Evolutionary conservation across 2,888 invertebrate genomes (phyloP).

Genomic region (Lasioglossum vierecki): DNA sequence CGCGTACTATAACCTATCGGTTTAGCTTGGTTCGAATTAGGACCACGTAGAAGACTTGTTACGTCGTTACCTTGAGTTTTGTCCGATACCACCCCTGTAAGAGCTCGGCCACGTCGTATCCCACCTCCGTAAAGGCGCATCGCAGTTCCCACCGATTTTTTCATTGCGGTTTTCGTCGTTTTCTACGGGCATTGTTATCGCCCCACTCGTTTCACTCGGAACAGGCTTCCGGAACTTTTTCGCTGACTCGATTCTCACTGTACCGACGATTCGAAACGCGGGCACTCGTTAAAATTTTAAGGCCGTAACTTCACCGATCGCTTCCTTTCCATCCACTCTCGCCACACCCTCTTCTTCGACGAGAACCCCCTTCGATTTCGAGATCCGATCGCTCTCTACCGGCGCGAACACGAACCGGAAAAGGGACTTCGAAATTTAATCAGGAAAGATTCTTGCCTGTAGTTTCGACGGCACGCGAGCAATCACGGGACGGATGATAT

Average conservation of each 20-base stretch:
- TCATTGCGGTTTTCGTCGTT: no score
- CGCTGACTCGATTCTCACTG: conserved; percentile 32
- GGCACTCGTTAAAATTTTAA: conserved; percentile 56
- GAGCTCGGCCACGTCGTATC: neutral
- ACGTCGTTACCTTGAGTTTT: conserved; percentile 71
- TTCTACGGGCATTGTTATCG: neutral
- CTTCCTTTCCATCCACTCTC: neutral
- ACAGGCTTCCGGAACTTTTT: conserved; percentile 32
- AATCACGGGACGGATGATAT: neutral
- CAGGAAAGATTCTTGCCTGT: neutral
- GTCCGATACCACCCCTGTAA: conserved; percentile 25
- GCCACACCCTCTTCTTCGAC: neutral
- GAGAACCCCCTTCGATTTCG: neutral
- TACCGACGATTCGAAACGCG: conserved; percentile 20
- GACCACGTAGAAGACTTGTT: conserved; percentile 78
- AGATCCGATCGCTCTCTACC: neutral
- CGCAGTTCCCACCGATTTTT: neutral
- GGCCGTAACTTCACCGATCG: conserved; percentile 29
- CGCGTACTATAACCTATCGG: conserved; percentile 58
- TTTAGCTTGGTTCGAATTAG: conserved; percentile 79
- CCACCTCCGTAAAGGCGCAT: neutral
- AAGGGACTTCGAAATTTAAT: conserved; percentile 8
- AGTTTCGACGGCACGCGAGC: neutral
- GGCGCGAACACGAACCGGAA: conserved; percentile 12
- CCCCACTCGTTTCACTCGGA: neutral